A percentile compares a stretch with the other conserved stretches of the same genome.
These are phyloP conservation scores for Bemisia tabaci DNA, from an alignment of 1,140 invertebrate genomes.

Conservation along the genomic window DNA sequence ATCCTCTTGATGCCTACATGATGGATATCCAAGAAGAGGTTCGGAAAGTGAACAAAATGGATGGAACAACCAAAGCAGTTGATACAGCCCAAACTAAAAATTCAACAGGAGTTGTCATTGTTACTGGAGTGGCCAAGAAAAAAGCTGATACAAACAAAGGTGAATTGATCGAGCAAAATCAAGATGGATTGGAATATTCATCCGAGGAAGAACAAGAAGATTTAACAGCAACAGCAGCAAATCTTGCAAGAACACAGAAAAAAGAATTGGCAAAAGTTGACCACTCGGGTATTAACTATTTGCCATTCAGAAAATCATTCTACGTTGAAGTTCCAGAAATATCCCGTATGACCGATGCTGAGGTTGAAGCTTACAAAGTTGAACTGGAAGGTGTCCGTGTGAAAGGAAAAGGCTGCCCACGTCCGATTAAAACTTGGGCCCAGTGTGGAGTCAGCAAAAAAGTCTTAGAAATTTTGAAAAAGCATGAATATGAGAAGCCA, in stretches of 20 bases:
- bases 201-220: constrained; percentile 94
- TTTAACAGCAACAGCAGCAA: constrained; percentile 78
- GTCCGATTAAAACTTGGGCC: constrained; percentile 93
- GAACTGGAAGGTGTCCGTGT: constrained; percentile 75
- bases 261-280: constrained; percentile 84
- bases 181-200: constrained; percentile 93
- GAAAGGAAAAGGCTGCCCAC: constrained; percentile 79
- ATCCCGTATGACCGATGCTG: constrained; percentile 76
- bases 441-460: constrained; percentile 97
- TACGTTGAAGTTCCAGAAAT: constrained; percentile 91
- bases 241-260: constrained; percentile 73
- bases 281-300: constrained; percentile 68
- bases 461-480: constrained; percentile 86
- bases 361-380: constrained; percentile 71
- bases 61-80: constrained; percentile 31
- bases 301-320: constrained; percentile 86
- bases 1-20: constrained; percentile 96
- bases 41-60: constrained; percentile 73
- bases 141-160: constrained; percentile 65
- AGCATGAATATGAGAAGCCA: constrained; percentile 87
- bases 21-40: constrained; percentile 74
- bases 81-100: constrained; percentile 9
- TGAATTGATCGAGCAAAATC: constrained; percentile 93
- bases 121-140: constrained; percentile 87
- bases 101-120: constrained; percentile 51